Evolutionary conservation across 2,113 vertebrate species (phyloP), one percentile per base, ranked within the genome.

Genomic region (Cinclus cinclus): DNA sequence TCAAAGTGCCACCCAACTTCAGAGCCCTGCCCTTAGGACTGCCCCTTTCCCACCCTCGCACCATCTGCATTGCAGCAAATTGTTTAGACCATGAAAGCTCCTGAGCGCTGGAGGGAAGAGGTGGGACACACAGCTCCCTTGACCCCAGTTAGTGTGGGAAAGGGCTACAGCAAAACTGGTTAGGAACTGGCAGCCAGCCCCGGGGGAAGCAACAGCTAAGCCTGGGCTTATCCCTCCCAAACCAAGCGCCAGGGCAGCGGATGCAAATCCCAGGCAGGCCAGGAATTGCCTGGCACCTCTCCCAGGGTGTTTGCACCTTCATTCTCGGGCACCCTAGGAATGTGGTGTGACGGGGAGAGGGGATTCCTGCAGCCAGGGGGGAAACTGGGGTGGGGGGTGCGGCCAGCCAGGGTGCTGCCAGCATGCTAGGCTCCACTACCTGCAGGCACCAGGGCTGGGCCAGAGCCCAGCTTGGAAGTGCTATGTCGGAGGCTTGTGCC

Each of bases 121-220:
- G 19, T 39, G 41, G 33, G 37, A 71, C 39, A 21, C 1, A 0
- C 4, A 16, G 35, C 65, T 85, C 39, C 81, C 74, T 91, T 82
- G 85, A 87, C 87, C 84, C 53, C 62, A 79, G 92, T 63, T 71
- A 82, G 53, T 85, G 88, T 79, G 84, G 84, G 87, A 96, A 95
- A 95, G 31, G 76, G 64, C 87, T 83, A 55, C 0, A 0, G 69
- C 60, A 87, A 35, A 95, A 91, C 81, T 71, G 83, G 93, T 85
- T 76, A 73, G 82, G 90, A 91, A 68, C 79, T 52, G 78, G 77
- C 75, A 96, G 39, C 53, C 11, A 4, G 78, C 92, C 77, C 77
- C 15, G 4, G 58, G 79, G 78, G 74, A 93, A 79, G 87, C 70
- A 68, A 20, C n/a, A 70, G 70, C 90, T 91, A 52, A 93, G 67